phyloP scores from a whole-genome alignment of 2,113 vertebrate genomes.

The Lamprotornis superbus region DNA sequence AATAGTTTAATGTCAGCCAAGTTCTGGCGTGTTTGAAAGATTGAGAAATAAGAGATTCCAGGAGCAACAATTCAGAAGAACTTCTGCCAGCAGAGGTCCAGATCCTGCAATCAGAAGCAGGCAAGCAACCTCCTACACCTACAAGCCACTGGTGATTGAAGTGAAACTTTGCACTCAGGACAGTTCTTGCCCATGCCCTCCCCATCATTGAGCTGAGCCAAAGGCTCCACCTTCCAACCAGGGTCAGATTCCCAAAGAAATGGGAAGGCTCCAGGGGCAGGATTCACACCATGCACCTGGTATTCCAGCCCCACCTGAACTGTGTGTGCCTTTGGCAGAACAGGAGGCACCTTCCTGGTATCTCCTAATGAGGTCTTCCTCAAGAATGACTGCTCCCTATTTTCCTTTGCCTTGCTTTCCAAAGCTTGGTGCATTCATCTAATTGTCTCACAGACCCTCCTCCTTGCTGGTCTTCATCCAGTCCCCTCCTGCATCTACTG shows the following conservation, averaged over 20 bases:
- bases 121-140: not conserved
- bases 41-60: slow-evolving; percentile 10
- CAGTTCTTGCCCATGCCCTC: not conserved
- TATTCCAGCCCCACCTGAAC: not conserved
- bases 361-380: not conserved
- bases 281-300: not conserved
- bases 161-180: not conserved
- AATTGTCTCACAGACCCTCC: not conserved
- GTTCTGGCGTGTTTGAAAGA: not conserved
- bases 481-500: not conserved
- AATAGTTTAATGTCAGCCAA: not conserved
- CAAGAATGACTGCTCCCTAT: not conserved
- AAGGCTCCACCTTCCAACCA: not conserved
- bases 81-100: not conserved
- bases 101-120: not conserved
- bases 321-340: not conserved
- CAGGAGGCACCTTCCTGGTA: not conserved
- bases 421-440: not conserved
- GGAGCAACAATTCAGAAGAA: not conserved
- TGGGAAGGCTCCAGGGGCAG: not conserved
- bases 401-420: not conserved
- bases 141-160: not conserved
- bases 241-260: not conserved
- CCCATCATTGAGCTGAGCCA: not conserved
- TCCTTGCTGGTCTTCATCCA: not conserved